phyloP scores from a whole-genome alignment of 2,113 vertebrate genomes.

The Syngnathus scovelli region DNA sequence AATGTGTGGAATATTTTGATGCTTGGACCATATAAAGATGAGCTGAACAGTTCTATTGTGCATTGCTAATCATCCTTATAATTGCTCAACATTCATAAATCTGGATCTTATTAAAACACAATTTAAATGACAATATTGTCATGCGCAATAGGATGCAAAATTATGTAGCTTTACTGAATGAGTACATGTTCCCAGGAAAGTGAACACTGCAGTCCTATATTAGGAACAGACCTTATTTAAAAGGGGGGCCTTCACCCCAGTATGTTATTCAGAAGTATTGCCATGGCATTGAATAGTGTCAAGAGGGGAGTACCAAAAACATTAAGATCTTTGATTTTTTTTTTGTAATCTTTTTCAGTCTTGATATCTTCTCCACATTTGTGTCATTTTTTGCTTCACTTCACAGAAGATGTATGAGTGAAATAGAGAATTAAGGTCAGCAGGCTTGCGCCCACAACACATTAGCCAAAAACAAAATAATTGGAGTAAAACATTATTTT shows the following conservation, averaged over 20 bases:
- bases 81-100: neutral
- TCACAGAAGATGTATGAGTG: neutral
- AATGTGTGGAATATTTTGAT: slow-evolving; percentile 12
- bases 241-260: neutral
- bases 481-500: slow-evolving; percentile 32
- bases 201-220: neutral
- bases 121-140: neutral
- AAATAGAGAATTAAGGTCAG: neutral
- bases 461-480: slow-evolving; percentile 25
- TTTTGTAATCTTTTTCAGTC: neutral
- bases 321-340: neutral
- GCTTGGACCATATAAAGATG: neutral
- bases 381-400: neutral
- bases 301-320: neutral
- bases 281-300: neutral
- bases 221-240: neutral
- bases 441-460: neutral
- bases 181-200: neutral
- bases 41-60: slow-evolving; percentile 11
- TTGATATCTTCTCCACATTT: neutral
- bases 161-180: neutral
- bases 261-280: neutral
- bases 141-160: neutral
- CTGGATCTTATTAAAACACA: neutral
- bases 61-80: neutral